Conservation (phyloP, 2,888 invertebrate genomes). For the Rhamphomyia laevipes region DNA sequence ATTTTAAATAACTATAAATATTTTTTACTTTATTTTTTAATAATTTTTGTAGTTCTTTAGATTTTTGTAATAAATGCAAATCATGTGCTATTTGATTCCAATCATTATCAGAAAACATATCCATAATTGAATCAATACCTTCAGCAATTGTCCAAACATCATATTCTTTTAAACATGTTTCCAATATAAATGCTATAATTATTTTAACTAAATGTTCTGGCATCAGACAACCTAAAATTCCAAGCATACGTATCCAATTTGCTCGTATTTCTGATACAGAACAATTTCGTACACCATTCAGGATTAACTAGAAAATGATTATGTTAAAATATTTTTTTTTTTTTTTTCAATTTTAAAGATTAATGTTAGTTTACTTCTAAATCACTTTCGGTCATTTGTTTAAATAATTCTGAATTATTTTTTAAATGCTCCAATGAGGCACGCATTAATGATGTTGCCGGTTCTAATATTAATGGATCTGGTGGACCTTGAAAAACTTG, state of each 20-base stretch:
- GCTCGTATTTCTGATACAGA: conserved; percentile 44
- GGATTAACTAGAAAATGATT: conserved; percentile 32
- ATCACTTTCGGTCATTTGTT: conserved; percentile 44
- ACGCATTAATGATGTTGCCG: conserved; percentile 61
- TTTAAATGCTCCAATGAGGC: conserved; percentile 59
- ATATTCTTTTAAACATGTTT: conserved; percentile 42
- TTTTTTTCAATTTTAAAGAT: too few relatives aligned
- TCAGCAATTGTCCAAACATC: conserved; percentile 65
- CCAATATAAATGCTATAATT: conserved; percentile 50
- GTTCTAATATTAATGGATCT: conserved; percentile 48
- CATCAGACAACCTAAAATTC: conserved; percentile 43
- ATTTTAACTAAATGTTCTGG: conserved; percentile 26
- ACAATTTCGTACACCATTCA: conserved; percentile 43
- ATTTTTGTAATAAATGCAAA: conserved; percentile 50
- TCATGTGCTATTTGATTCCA: conserved; percentile 52
- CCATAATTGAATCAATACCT: conserved; percentile 61
- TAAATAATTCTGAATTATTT: conserved; percentile 40
- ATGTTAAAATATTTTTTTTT: background rate
- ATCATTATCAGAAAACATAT: conserved; percentile 66
- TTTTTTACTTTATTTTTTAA: conserved; percentile 51
- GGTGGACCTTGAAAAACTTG: conserved; percentile 45
- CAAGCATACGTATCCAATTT: conserved; percentile 48
- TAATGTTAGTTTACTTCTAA: conserved; percentile 34
- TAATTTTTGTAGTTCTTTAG: conserved; percentile 44
- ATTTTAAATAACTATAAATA: background rate